phyloP scores from a whole-genome alignment of 2,888 invertebrate species.

The Halictus ligatus region DNA sequence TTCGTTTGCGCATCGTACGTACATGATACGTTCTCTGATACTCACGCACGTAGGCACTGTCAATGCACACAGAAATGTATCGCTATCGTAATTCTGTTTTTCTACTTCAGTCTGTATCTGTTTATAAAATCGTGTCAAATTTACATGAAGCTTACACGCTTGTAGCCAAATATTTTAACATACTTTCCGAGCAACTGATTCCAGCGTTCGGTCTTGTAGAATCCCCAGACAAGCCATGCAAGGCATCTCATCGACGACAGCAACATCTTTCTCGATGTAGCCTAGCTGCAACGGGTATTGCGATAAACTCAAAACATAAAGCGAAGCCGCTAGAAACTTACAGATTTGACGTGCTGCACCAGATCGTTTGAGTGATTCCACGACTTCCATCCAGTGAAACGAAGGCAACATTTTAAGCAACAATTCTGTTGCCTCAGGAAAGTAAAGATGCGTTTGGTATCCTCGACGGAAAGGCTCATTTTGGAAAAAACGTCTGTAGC shows the following conservation, averaged over 20 bases:
- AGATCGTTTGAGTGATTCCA: constrained; percentile 86
- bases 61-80: constrained; percentile 89
- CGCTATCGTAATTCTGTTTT: constrained; percentile 86
- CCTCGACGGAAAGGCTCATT: constrained; percentile 52
- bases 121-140: constrained; percentile 32
- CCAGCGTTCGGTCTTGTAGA: constrained; percentile 87
- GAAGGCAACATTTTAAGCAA: constrained; percentile 89
- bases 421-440: constrained; percentile 85
- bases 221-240: constrained; percentile 91
- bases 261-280: constrained; percentile 78
- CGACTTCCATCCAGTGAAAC: constrained; percentile 88
- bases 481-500: background rate
- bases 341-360: constrained; percentile 85
- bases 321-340: constrained; percentile 76
- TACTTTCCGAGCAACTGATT: constrained; percentile 85
- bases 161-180: constrained; percentile 64
- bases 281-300: constrained; percentile 66
- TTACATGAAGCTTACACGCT: constrained; percentile 17
- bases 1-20: constrained; percentile 86
- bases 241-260: constrained; percentile 85
- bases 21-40: constrained; percentile 89
- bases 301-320: background rate
- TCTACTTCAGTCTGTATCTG: constrained; percentile 65
- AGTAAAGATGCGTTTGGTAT: constrained; percentile 65
- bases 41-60: constrained; percentile 89